phyloP scores from a whole-genome alignment of 1,140 invertebrate genomes.

The Neodiprion pinetum region DNA sequence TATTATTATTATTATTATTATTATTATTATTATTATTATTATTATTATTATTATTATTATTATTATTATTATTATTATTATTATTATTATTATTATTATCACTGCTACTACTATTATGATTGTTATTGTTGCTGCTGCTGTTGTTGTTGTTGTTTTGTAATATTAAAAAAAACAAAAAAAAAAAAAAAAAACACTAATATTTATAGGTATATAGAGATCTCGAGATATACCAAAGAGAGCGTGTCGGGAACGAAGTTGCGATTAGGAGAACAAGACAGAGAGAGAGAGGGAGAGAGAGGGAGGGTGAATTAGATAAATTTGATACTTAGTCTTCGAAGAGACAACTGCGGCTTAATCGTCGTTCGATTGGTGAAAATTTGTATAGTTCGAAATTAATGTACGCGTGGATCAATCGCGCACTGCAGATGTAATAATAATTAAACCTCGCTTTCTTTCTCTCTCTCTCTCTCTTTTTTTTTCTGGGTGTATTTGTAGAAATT shows the following conservation, averaged over 20 bases:
- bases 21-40: too few relatives aligned
- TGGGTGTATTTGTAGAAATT: not conserved
- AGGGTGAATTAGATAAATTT: too few relatives aligned
- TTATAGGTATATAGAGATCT: not conserved
- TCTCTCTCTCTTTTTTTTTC: conserved; percentile 8
- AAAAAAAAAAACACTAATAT: not conserved
- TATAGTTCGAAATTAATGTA: too few relatives aligned
- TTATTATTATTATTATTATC: not conserved
- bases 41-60: not conserved
- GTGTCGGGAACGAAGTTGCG: not conserved
- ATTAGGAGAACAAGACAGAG: too few relatives aligned
- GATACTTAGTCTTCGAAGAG: too few relatives aligned
- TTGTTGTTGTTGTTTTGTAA: not conserved
- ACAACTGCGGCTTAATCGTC: too few relatives aligned
- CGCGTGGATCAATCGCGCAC: too few relatives aligned
- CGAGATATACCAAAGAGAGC: not conserved
- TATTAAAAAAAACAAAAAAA: not conserved
- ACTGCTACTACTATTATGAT: not conserved
- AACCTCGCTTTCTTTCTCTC: too few relatives aligned
- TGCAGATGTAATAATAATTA: too few relatives aligned
- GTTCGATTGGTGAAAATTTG: too few relatives aligned
- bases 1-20: not conserved
- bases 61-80: not conserved
- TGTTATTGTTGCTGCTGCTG: not conserved
- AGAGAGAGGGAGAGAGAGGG: too few relatives aligned